phyloP scores from a whole-genome alignment of 2,797 vertebrate species.

The Danio albolineatus region DNA sequence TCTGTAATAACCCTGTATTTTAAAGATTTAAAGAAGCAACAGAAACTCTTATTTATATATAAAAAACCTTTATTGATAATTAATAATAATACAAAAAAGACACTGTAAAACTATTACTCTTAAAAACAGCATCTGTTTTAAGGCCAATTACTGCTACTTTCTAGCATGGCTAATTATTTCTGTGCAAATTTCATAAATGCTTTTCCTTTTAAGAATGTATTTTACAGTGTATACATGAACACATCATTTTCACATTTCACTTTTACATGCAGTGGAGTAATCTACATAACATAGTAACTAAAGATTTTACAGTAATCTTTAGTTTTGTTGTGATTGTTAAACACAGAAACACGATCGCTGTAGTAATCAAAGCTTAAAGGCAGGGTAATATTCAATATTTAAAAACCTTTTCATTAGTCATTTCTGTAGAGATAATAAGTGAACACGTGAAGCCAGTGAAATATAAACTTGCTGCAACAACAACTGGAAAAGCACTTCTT shows the following conservation, averaged over 20 bases:
- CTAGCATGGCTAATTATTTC: not conserved
- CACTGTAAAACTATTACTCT: slow-evolving; percentile 19
- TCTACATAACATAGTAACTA: not conserved
- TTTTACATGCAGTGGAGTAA: slow-evolving; percentile 41
- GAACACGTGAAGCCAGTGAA: not conserved
- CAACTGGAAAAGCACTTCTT: not conserved
- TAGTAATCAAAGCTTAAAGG: slow-evolving; percentile 12
- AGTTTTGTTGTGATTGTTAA: slow-evolving; percentile 13
- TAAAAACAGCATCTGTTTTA: not conserved
- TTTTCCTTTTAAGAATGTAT: slow-evolving; percentile 2
- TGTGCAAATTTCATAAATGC: slow-evolving; percentile 13
- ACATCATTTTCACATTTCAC: not conserved
- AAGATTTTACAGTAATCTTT: not conserved
- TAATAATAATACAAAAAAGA: not conserved
- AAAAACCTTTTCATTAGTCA: not conserved
- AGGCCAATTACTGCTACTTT: not conserved
- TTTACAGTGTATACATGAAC: slow-evolving; percentile 26
- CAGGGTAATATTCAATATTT: not conserved
- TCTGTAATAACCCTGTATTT: not conserved
- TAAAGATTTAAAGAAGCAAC: not conserved
- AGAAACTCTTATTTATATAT: not conserved
- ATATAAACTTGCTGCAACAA: not conserved
- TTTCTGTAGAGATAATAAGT: no score
- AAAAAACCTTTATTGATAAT: slow-evolving; percentile 33
- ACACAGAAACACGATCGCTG: not conserved